These are phyloP conservation scores for Epizoanthus stellaris DNA, from an alignment of 92 coral and sea anemone species.

Conservation along the genomic window DNA sequence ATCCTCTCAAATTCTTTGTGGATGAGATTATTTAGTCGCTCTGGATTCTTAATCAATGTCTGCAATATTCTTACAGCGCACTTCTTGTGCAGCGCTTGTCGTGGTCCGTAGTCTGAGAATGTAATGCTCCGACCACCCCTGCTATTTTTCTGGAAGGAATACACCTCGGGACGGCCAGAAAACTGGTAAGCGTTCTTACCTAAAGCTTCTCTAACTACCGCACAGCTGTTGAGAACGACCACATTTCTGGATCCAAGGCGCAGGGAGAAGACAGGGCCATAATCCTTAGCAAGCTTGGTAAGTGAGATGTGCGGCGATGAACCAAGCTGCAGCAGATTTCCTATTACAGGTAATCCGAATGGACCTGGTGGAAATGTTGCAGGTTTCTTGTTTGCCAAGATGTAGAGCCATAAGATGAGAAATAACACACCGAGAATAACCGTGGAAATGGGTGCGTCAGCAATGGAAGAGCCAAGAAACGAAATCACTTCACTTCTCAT, in stretches of 20 bases:
- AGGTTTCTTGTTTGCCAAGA: conserved; percentile 23
- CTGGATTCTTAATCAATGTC: conserved; percentile 50
- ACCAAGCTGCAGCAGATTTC: conserved; percentile 77
- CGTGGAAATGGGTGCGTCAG: conserved; percentile 9
- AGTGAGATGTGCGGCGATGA: conserved; percentile 67
- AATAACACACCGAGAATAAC: conserved; percentile 17
- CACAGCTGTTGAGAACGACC: conserved; percentile 65
- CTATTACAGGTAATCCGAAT: conserved; percentile 70
- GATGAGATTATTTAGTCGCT: conserved; percentile 48
- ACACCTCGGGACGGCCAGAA: conserved; percentile 71
- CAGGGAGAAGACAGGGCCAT: conserved; percentile 73
- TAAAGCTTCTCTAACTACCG: conserved; percentile 68
- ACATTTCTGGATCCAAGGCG: conserved; percentile 71
- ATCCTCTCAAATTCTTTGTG: conserved; percentile 35
- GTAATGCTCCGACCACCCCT: conserved; percentile 65
- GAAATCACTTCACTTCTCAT: neutral
- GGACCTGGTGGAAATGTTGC: conserved; percentile 78
- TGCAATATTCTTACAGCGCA: conserved; percentile 63
- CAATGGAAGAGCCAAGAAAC: neutral
- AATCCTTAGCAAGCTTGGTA: conserved; percentile 62
- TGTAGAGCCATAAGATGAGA: conserved; percentile 6
- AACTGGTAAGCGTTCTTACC: conserved; percentile 60
- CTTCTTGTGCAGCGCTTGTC: conserved; percentile 57
- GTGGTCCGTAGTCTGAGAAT: conserved; percentile 70
- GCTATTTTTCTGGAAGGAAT: conserved; percentile 44